Base-by-base conservation (phyloP, 2,888 invertebrate genomes). In the Drosophila diplacantha region DNA sequence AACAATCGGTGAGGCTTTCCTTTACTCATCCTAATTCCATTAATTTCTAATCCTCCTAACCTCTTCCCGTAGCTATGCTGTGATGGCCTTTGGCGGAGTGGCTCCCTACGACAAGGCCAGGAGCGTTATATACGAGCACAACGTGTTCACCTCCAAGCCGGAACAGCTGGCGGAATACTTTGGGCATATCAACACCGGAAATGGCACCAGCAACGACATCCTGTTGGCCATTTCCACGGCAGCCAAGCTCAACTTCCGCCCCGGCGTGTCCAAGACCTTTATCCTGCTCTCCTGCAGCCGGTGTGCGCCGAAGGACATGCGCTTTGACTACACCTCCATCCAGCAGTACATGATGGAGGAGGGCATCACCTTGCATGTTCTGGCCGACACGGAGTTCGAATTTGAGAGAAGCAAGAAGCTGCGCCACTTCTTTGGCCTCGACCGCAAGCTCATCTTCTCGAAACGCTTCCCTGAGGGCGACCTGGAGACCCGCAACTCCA, bases 251-350 rank as follows among this genome's bases (percentile, higher is more conserved):
- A 91, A 93, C 61, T 96, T 94, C 90, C 91, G 96, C 32, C 91
- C 95, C 2, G 97, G 94, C 1, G 95, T 94, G 24, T 93, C 96
- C 1, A 94, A 95, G 85, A 94, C 93, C 4, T 92, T 97, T 70
- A 90, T 97, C 64, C 89, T 97, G 39, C 85, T 97, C 83, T 94
- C 95, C 0, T 97, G 96, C 88, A 91, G 93, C 12, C 90, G 91
- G 53, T 96, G 96, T 86, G 91, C 92, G 69, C 90, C 91, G 5
- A 87, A 89, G 38, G 90, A 91, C 73, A 94, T 94, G 92, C 91
- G 95, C 93, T 88, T 94, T 87, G 96, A 96, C 87, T 96, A 95
- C 85, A 92, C 94, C 3, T 94, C 94, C 26, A 91, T 96, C 60
- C 92, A 94, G 83, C 94, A 96, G 89, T 93, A 93, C 73, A 89